Evolutionary conservation across 2,888 invertebrate species (phyloP).

Genomic region (Zaprionus bogoriensis): DNA sequence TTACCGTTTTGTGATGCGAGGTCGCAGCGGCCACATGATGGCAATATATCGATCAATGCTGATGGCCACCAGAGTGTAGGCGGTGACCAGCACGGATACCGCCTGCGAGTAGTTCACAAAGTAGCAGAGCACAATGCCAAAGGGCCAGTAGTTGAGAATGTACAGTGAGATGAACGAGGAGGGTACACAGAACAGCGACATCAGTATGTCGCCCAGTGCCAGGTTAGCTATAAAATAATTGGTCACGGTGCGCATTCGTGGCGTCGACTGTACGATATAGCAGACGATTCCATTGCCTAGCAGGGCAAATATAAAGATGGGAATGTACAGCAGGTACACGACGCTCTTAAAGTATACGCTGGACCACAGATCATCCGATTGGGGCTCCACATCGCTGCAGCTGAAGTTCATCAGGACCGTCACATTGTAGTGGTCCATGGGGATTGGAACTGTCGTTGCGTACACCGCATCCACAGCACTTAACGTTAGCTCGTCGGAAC

Average conservation of each 20-base stretch:
- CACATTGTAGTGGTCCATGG: slow-evolving; percentile 44
- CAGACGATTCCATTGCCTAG: slow-evolving; percentile 92
- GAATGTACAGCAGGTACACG: slow-evolving; percentile 88
- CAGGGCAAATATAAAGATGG: slow-evolving; percentile 88
- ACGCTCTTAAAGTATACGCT: slow-evolving; percentile 86
- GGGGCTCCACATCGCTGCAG: slow-evolving; percentile 62
- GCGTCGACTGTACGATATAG: slow-evolving; percentile 92
- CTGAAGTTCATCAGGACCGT: slow-evolving; percentile 60
- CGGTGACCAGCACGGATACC: slow-evolving; percentile 91
- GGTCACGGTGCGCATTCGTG: slow-evolving; percentile 95
- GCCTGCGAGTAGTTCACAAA: slow-evolving; percentile 92
- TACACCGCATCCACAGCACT: not conserved
- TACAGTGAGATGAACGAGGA: slow-evolving; percentile 93
- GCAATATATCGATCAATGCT: slow-evolving; percentile 95
- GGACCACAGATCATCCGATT: slow-evolving; percentile 76
- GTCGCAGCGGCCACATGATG: slow-evolving; percentile 93
- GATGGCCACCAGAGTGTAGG: slow-evolving; percentile 95
- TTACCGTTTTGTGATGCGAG: slow-evolving; percentile 89
- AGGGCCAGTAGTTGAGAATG: slow-evolving; percentile 94
- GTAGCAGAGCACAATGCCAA: slow-evolving; percentile 91
- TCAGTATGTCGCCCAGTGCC: slow-evolving; percentile 94
- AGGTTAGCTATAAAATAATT: slow-evolving; percentile 96
- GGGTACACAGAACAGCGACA: slow-evolving; percentile 95
- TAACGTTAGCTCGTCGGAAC: slow-evolving; percentile 32
- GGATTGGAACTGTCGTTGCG: slow-evolving; percentile 5